phyloP scores from a whole-genome alignment of 1,140 invertebrate genomes.

The Coptotermes formosanus region DNA sequence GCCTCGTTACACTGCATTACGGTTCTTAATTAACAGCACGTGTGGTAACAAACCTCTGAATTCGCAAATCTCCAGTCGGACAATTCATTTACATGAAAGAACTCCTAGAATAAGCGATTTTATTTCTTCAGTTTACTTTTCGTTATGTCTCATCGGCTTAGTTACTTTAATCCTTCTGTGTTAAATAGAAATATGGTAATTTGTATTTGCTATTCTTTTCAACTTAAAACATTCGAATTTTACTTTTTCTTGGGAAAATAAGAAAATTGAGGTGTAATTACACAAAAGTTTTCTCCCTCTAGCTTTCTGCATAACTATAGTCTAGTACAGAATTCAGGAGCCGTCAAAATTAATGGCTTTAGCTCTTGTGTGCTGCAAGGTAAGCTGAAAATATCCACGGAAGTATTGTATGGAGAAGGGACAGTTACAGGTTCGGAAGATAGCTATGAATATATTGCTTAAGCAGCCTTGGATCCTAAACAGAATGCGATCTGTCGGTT shows the following conservation, averaged over 20 bases:
- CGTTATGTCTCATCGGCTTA: background rate
- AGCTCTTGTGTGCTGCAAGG: too few species aligned
- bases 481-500: too few species aligned
- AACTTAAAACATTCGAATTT: background rate
- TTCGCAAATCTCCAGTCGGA: background rate
- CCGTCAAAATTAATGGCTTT: too few species aligned
- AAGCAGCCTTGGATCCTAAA: too few species aligned
- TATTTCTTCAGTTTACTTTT: background rate
- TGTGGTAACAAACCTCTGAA: background rate
- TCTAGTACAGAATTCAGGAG: background rate
- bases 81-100: constrained; percentile 5
- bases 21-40: background rate
- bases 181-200: constrained; percentile 11
- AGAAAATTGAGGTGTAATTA: background rate
- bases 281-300: background rate
- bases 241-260: background rate
- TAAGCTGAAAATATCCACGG: too few species aligned
- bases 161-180: background rate
- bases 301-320: background rate
- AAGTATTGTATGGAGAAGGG: too few species aligned
- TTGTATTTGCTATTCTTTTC: constrained; percentile 13
- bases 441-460: too few species aligned
- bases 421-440: too few species aligned
- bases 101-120: background rate
- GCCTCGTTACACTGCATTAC: background rate